A percentile compares a stretch with the other conserved stretches of the same genome.
These are phyloP conservation scores for Drosophila yooni DNA, from an alignment of 2,888 invertebrate genomes.

Conservation along the genomic window DNA sequence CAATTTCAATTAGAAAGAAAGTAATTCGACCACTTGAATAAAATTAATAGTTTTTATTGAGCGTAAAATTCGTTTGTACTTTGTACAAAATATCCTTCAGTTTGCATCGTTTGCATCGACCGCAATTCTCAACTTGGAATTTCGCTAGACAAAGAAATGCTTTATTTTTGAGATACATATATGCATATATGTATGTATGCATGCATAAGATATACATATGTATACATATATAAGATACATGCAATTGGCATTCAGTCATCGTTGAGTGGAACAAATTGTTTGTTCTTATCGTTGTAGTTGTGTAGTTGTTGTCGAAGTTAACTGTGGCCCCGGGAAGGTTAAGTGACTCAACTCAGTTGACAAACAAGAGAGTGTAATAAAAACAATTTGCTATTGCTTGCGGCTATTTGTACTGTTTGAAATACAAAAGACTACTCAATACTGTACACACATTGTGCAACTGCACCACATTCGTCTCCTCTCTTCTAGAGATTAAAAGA, in stretches of 20 bases:
- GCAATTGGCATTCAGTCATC: constrained; percentile 19
- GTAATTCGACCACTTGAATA: background rate
- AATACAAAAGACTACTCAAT: constrained; percentile 30
- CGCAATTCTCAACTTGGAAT: constrained; percentile 9
- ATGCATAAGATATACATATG: background rate
- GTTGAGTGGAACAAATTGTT: constrained; percentile 48
- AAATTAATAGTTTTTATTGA: background rate
- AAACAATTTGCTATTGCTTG: constrained; percentile 66
- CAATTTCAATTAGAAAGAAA: background rate
- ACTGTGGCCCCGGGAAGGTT: constrained; percentile 45
- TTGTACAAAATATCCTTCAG: constrained; percentile 6
- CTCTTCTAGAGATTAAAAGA: background rate
- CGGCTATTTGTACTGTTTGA: constrained; percentile 60
- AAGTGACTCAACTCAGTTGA: constrained; percentile 51
- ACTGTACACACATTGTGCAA: constrained; percentile 33
- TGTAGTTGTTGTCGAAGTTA: constrained; percentile 18
- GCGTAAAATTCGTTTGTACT: background rate
- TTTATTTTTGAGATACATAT: constrained; percentile 33
- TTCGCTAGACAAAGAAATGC: constrained; percentile 12
- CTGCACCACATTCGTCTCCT: constrained; percentile 16
- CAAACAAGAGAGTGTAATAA: constrained; percentile 63
- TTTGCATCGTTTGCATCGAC: constrained; percentile 17
- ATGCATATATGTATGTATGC: background rate
- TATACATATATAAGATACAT: constrained; percentile 9
- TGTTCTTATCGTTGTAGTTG: constrained; percentile 21